These are phyloP conservation scores for Eulithis testata DNA, from an alignment of 2,888 invertebrate species.

Conservation along the genomic window DNA sequence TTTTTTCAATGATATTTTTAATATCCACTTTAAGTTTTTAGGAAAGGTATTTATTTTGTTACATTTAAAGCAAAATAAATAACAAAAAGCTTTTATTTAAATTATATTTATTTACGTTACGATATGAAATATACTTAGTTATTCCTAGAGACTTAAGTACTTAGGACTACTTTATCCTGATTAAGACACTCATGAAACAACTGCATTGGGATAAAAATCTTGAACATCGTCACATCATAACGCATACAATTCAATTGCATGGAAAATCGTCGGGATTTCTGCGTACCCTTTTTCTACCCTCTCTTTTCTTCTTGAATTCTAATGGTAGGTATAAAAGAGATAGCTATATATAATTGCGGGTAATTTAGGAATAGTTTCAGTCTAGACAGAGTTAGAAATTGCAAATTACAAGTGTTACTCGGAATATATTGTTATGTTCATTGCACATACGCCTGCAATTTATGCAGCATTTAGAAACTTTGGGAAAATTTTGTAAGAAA, in stretches of 20 bases:
- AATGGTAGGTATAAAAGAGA: slow-evolving; percentile 51
- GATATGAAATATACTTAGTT: too few relatives aligned
- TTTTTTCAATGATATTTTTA: too few relatives aligned
- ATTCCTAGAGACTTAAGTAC: not conserved
- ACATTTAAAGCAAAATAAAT: too few relatives aligned
- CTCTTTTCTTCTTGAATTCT: slow-evolving; percentile 46
- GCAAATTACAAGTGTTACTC: slow-evolving; percentile 70
- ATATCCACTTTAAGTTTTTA: too few relatives aligned
- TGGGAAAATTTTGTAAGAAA: slow-evolving; percentile 35
- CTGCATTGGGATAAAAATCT: slow-evolving; percentile 57
- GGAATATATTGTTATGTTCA: slow-evolving; percentile 65
- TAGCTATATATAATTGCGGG: slow-evolving; percentile 64
- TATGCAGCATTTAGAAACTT: slow-evolving; percentile 53
- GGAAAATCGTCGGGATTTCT: slow-evolving; percentile 78
- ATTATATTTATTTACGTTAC: too few relatives aligned
- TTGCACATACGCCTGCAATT: slow-evolving; percentile 65
- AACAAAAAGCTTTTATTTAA: too few relatives aligned
- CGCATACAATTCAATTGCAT: slow-evolving; percentile 80
- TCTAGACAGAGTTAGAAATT: slow-evolving; percentile 77
- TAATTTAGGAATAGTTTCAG: slow-evolving; percentile 79
- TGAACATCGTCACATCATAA: slow-evolving; percentile 74
- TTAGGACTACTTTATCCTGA: slow-evolving; percentile 28
- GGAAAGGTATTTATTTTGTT: too few relatives aligned
- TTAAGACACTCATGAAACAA: slow-evolving; percentile 38
- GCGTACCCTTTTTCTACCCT: slow-evolving; percentile 59